Evolutionary conservation across 2,888 invertebrate genomes (phyloP), one percentile per base, ranked within the genome.

Genomic region (Lepidonotus clava): DNA sequence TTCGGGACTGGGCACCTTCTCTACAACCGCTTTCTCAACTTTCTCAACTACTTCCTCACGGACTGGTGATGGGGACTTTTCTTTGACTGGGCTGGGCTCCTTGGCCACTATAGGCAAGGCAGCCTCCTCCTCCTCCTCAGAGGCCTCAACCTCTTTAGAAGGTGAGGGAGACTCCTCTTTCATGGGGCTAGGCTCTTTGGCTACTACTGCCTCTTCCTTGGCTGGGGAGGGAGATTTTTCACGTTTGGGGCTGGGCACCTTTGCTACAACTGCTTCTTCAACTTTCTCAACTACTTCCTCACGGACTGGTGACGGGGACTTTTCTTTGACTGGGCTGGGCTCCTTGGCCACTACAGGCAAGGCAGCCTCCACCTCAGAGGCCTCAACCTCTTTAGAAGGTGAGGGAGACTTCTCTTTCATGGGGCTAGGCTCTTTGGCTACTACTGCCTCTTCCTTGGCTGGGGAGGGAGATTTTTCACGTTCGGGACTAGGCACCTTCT

Each of bases 261-360:
- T 77, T 24, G 36, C 77, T 36, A 41, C 77, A 38, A 40, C 77
- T 77, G 38, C 41, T 77, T 77, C 77, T 28, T 77, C 41, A 77
- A 41, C 41, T 40, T 77, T 41, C 66, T 66, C 34, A 66, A 66
- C 66, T 66, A 32, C 32, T 32, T 32, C 66, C 34, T 66, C 66
- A 24, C 34, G 4, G 32, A 32, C 66, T 32, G 66, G 66, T 66
- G 66, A 66, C 32, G 34, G 66, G 66, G 66, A 66, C 34, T 66
- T 66, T 66, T 66, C 66, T 5, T 18, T 24, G n/a, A n/a, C n/a
- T n/a, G n/a, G n/a, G n/a, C n/a, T n/a, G n/a, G n/a, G n/a, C n/a
- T n/a, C n/a, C n/a, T n/a, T n/a, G n/a, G n/a, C n/a, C n/a, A n/a
- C n/a, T 11, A 32, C 66, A 56, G 56, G 56, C 14, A 8, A 14